Evolutionary conservation across 1,140 invertebrate genomes (phyloP), one percentile per base, ranked within the genome.

Genomic region (Pseudomyrmex gracilis): DNA sequence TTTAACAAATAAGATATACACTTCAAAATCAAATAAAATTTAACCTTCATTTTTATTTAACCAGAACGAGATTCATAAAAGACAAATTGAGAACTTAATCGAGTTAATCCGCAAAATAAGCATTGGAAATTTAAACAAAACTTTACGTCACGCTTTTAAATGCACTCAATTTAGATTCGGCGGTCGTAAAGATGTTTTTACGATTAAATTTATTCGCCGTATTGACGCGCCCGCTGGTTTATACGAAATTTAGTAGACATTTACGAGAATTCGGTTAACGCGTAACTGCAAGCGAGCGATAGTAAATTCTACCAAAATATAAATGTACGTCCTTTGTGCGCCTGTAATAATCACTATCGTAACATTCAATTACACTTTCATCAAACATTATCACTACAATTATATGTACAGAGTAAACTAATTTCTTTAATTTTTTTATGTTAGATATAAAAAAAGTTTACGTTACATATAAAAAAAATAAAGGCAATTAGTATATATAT

Each of bases 231-330:
- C 53, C 12, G 53, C 15, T 20, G 12, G 24, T 80, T 80, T 80
- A 71, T 49, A 43, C 43, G 53, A 49, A 71, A 80, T 80, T 70
- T 80, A 80, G 43, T 80, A 70, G 43, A 80, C 53, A 58, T 80
- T 80, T 80, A 71, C 53, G 76, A 80, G 66, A 43, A 80, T 80
- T 60, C 8, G 53, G 20, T 70, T 78, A 78, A 70, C 15, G 43
- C 15, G 34, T 17, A 34, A 1, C 58, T 67, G 63, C n/a, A 2
- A 70, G 2, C 34, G 12, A 68, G 20, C 76, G 34, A 70, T 80
- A 58, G 12, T 58, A 71, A 60, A 60, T 71, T 17, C 43, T 7
- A 17, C 66, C 22, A 20, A 70, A 80, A 80, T 34, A 34, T 80
- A 80, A 80, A 80, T 80, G 66, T 20, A 8, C 66, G 49, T 15